These are phyloP conservation scores for Crocallis elinguaria DNA, from an alignment of 2,888 invertebrate species.

Conservation along the genomic window DNA sequence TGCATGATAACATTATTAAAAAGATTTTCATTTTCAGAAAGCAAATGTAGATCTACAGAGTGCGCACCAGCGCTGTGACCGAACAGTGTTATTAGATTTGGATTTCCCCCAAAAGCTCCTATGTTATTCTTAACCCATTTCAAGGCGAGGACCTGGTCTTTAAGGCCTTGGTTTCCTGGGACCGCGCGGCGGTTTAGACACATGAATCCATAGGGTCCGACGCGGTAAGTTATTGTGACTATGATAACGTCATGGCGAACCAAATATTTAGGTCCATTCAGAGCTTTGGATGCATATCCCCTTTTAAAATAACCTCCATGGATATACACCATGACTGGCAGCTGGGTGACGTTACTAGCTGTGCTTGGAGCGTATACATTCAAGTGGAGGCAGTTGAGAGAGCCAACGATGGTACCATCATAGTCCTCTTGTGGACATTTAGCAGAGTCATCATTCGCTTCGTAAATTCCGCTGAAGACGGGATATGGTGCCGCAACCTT, in stretches of 20 bases:
- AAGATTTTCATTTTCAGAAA: constrained; percentile 48
- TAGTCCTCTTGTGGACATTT: constrained; percentile 58
- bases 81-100: constrained; percentile 54
- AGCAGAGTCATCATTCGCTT: constrained; percentile 55
- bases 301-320: constrained; percentile 54
- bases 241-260: constrained; percentile 59
- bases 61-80: constrained; percentile 60
- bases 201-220: constrained; percentile 67
- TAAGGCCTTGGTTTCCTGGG: constrained; percentile 65
- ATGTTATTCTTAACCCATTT: constrained; percentile 63
- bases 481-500: constrained; percentile 50
- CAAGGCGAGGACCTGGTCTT: constrained; percentile 60
- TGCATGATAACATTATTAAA: constrained; percentile 57
- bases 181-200: constrained; percentile 55
- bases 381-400: constrained; percentile 55
- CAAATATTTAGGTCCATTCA: constrained; percentile 52
- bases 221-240: constrained; percentile 57
- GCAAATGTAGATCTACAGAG: constrained; percentile 57
- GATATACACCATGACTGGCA: constrained; percentile 61
- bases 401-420: constrained; percentile 38
- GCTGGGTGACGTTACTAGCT: constrained; percentile 43
- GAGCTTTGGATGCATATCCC: constrained; percentile 43
- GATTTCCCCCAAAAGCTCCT: constrained; percentile 61
- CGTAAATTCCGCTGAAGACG: constrained; percentile 47
- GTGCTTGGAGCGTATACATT: constrained; percentile 55